phyloP scores from a whole-genome alignment of 2,797 vertebrate species.

The Poecilia gillii region DNA sequence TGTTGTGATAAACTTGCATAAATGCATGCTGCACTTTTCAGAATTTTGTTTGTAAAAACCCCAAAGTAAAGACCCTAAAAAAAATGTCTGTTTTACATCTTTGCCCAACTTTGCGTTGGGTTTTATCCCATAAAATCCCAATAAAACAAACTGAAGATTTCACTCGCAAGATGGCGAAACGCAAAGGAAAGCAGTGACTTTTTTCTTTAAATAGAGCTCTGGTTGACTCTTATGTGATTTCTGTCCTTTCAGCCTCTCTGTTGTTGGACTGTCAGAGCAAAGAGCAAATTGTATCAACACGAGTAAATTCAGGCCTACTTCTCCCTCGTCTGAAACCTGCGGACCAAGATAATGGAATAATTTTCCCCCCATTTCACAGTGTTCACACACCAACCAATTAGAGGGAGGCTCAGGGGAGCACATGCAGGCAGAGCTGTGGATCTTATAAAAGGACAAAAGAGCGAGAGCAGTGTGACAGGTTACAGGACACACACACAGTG shows the following conservation, averaged over 20 bases:
- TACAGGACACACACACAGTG: constrained; percentile 24
- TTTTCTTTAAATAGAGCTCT: constrained; percentile 12
- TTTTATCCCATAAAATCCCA: neutral
- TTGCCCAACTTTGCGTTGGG: neutral
- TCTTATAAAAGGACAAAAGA: constrained; percentile 40
- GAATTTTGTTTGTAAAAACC: neutral
- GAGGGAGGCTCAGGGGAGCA: constrained; percentile 40
- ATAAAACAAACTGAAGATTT: neutral
- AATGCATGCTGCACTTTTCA: neutral
- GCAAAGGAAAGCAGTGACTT: neutral
- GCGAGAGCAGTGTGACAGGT: constrained; percentile 19
- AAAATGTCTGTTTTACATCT: neutral
- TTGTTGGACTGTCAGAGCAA: constrained; percentile 62
- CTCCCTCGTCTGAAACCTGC: constrained; percentile 55
- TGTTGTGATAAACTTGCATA: too few species aligned
- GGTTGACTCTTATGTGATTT: constrained; percentile 42
- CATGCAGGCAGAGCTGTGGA: constrained; percentile 39
- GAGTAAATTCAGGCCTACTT: constrained; percentile 60
- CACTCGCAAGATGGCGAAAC: neutral
- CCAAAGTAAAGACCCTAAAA: neutral
- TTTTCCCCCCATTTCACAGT: constrained; percentile 47
- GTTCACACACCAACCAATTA: constrained; percentile 70
- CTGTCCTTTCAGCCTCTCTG: constrained; percentile 45
- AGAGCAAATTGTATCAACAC: constrained; percentile 66
- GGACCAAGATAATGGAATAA: constrained; percentile 63